Base-by-base conservation (phyloP, 2,797 vertebrate genomes). In the Clarias laeviceps region DNA sequence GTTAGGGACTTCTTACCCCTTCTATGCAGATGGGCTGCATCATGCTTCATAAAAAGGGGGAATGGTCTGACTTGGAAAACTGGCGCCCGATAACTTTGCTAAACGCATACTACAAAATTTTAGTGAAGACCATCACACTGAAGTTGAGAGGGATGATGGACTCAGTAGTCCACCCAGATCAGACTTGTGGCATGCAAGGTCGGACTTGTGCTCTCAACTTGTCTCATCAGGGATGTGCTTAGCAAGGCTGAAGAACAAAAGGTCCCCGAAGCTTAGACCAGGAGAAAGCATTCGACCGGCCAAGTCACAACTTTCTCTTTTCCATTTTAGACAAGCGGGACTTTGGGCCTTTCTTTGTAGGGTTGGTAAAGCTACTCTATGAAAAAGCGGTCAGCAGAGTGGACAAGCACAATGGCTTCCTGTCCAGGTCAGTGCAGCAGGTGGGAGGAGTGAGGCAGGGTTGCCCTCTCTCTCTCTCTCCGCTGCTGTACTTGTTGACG, bases 1-100 rank as follows among this genome's bases (percentile, higher is more conserved):
- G 0, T 5, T 5, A 32, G 0, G 27, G 14, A 0, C 0, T 6
- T 1, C 15, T 32, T 1, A 17, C 14, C 27, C 64, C 27, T 29
- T 66, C 65, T 6, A 66, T 66, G 65, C 29, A 15, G 29, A 32
- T 18, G 27, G 65, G 29, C 27, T 66, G 5, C 1, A 32, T 66
- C 3, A 15, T 66, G 27, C 5, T 66, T 14, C 7, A 66, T 15
- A 66, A 66, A 4, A 5, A 65, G 3, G 62, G 62, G 0, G n/a
- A 65, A 14, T 4, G n/a, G 12, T 65, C n/a, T 0, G 12, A 65
- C 1, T 4, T 65, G 1, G 1, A n/a, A 1, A 29, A 65, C 5
- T 65, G 62, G 11, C 62, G 1, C 1, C 62, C n/a, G 4, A 65
- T 27, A 12, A 65, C 12, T 0, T 27, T 65, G 5, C 62, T 65